Percentiles rank a stretch among this genome's conserved stretches.
Conservation (phyloP, 2,888 invertebrate genomes). For the Drosophila nigricruria region DNA sequence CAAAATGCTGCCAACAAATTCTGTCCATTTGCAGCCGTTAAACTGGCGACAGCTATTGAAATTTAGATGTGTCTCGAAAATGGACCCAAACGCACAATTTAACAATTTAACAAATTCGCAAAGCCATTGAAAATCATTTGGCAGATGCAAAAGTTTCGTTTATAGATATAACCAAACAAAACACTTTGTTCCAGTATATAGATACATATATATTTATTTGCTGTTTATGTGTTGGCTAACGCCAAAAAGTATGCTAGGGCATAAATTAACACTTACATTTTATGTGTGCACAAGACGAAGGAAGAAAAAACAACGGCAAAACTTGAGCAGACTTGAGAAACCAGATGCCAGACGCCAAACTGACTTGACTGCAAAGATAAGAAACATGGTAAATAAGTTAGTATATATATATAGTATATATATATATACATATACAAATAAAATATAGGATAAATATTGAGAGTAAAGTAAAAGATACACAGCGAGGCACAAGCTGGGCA, state of each 20-base stretch:
- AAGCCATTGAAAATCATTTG: constrained; percentile 39
- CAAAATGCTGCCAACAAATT: not conserved
- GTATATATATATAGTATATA: constrained; percentile 8
- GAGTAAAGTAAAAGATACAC: constrained; percentile 1
- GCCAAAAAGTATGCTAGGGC: constrained; percentile 53
- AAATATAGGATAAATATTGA: not conserved
- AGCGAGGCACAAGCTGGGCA: constrained; percentile 24
- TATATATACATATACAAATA: not conserved
- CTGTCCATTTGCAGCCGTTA: constrained; percentile 7
- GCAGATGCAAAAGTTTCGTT: constrained; percentile 11
- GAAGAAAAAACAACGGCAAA: constrained; percentile 12
- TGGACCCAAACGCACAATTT: constrained; percentile 14
- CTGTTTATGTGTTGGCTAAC: constrained; percentile 40
- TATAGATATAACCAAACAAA: constrained; percentile 4
- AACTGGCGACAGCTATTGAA: constrained; percentile 11
- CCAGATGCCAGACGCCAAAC: constrained; percentile 41
- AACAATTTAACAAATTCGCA: constrained; percentile 36
- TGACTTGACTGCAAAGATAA: constrained; percentile 60
- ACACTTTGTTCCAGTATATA: not conserved
- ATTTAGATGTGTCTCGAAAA: constrained; percentile 19
- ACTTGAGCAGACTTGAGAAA: constrained; percentile 50
- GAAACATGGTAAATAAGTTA: constrained; percentile 40
- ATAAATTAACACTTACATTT: constrained; percentile 80
- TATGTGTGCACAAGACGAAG: constrained; percentile 29
- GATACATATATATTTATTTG: constrained; percentile 29